Conservation (phyloP, 1,140 invertebrate species). For the Oncopeltus fasciatus region DNA sequence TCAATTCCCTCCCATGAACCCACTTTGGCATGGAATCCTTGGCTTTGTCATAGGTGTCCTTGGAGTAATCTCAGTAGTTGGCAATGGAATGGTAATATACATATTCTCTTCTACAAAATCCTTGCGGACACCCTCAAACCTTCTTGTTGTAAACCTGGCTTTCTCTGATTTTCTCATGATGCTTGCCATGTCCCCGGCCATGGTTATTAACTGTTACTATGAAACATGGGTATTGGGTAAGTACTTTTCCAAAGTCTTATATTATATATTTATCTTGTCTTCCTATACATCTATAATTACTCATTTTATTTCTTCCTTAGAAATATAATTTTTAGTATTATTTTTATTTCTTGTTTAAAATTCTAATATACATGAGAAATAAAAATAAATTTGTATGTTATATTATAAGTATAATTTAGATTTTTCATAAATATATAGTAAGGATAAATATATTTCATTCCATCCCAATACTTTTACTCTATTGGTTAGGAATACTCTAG, state of each 20-base stretch:
- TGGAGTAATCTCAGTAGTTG: slow-evolving; percentile 49
- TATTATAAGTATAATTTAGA: too few relatives aligned
- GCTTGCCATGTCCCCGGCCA: slow-evolving; percentile 63
- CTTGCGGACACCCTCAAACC: slow-evolving; percentile 69
- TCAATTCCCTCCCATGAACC: slow-evolving; percentile 56
- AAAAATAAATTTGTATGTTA: too few relatives aligned
- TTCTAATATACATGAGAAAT: too few relatives aligned
- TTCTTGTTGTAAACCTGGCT: slow-evolving; percentile 70
- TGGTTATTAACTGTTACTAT: slow-evolving; percentile 73
- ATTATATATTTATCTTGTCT: too few relatives aligned
- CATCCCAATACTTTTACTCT: too few relatives aligned
- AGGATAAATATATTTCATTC: too few relatives aligned
- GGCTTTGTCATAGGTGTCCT: slow-evolving; percentile 58
- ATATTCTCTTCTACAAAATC: slow-evolving; percentile 64
- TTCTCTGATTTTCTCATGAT: slow-evolving; percentile 82
- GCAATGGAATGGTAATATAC: slow-evolving; percentile 75
- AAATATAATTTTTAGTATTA: neutral
- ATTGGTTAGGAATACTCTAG: too few relatives aligned
- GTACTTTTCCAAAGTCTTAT: neutral
- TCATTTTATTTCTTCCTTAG: too few relatives aligned
- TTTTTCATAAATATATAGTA: too few relatives aligned
- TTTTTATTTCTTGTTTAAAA: neutral
- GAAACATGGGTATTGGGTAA: slow-evolving; percentile 72
- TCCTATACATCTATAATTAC: too few relatives aligned
- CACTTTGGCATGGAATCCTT: slow-evolving; percentile 61